Base-by-base conservation (phyloP, 2,888 invertebrate species). In the Chloromyia formosa region DNA sequence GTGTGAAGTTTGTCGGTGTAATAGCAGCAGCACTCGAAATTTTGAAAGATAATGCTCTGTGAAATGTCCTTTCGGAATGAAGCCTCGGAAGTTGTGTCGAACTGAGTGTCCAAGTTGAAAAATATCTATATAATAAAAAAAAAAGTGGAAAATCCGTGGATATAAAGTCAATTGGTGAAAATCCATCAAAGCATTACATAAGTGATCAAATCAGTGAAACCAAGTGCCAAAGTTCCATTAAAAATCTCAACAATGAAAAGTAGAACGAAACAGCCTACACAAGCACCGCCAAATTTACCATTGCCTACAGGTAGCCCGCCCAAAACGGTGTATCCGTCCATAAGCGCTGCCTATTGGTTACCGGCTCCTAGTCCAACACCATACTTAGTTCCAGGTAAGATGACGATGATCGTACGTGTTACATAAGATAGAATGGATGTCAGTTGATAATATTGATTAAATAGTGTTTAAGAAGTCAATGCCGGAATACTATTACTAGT, bases 341-440 rank as follows among this genome's bases (percentile, higher is more conserved):
- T 93, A 88, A 92, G 91, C 86, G 90, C 93, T 84, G 92, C 93
- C 84, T 93, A 94, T 87, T 94, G 93, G 93, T 90, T 93, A 82
- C 93, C 93, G 79, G 91, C 93, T 82, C 90, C 93, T 78, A 91
- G 91, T 86, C 91, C 92, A 81, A 91, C 91, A 83, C 93, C 93
- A 82, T 93, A 94, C 87, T 90, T 93, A 85, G 89, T 93, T 86
- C 94, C 94, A 93, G 94, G 94, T 94, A 90, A 74, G 27, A 35
- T 35, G 7, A n/a, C n/a, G n/a, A 35, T 35, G 7, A 35, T 35
- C 2, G 27, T 35, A 35, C 27, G 27, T 35, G 27, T 35, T 35
- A 35, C 27, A 7, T 35, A 35, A 35, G 27, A 2, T 4, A 7
- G 27, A 2, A 7, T 7, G 7, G 27, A 35, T 35, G 27, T 35